Evolutionary conservation across 2,797 vertebrate species (phyloP).

Genomic region (Taeniopygia guttata): DNA sequence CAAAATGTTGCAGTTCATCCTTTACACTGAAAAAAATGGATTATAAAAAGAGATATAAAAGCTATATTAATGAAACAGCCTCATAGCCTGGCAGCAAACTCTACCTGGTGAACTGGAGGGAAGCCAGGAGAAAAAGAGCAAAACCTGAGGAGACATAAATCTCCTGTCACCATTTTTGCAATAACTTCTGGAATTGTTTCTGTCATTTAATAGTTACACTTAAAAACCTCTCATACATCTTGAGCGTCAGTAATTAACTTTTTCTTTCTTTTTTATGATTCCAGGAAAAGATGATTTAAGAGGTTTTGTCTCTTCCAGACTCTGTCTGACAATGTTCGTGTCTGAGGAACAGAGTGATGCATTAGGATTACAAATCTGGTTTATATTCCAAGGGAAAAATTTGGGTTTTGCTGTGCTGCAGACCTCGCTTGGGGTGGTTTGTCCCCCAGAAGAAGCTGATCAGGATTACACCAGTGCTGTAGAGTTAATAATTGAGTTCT

Average conservation of each 20-base stretch:
- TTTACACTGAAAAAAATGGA: neutral
- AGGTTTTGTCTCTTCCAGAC: neutral
- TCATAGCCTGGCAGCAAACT: neutral
- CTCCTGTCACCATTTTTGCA: neutral
- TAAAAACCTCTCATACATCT: slow-evolving; percentile 46
- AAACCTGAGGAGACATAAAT: slow-evolving; percentile 36
- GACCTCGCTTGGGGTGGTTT: neutral
- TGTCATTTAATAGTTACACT: slow-evolving; percentile 30
- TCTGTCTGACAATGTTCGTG: neutral
- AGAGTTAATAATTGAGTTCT: neutral
- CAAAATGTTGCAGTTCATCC: neutral
- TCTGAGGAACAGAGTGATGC: neutral
- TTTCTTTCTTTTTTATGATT: slow-evolving; percentile 19
- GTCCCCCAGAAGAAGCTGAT: neutral
- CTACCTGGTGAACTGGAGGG: neutral
- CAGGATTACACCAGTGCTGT: neutral
- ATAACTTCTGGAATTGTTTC: slow-evolving; percentile 45
- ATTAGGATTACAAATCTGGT: neutral
- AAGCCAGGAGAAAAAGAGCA: neutral
- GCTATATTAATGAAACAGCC: neutral
- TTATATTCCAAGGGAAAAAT: neutral
- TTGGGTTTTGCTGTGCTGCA: neutral
- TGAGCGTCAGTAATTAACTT: slow-evolving; percentile 29
- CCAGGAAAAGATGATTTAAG: slow-evolving; percentile 36
- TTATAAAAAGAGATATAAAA: neutral